phyloP scores from a whole-genome alignment of 2,797 vertebrate species.

The Cossypha dichroa region DNA sequence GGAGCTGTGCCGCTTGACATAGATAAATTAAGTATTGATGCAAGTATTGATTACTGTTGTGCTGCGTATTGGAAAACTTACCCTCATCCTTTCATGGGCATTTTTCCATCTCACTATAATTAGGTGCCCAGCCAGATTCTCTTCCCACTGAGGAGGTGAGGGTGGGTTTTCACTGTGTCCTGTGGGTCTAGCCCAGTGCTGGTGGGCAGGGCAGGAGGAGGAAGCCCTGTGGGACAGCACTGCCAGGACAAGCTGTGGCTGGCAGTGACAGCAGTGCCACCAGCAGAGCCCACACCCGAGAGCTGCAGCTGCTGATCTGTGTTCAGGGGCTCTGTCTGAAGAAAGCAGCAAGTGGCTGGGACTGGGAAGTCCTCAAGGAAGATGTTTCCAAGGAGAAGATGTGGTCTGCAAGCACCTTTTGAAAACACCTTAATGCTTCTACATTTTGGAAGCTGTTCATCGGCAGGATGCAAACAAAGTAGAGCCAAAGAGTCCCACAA shows the following conservation, averaged over 20 bases:
- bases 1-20: background rate
- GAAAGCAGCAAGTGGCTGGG: background rate
- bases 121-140: background rate
- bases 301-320: background rate
- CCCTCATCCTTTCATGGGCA: background rate
- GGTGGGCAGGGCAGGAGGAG: background rate
- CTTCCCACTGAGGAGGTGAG: background rate
- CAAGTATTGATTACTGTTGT: slow-evolving; percentile 59
- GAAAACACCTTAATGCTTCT: background rate
- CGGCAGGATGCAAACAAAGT: background rate
- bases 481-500: background rate
- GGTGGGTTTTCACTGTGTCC: background rate
- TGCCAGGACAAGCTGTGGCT: background rate
- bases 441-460: background rate
- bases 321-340: background rate
- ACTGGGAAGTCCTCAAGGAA: background rate
- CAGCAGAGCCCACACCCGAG: background rate
- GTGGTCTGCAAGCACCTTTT: background rate
- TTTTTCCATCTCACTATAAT: slow-evolving; percentile 49
- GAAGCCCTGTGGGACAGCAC: background rate
- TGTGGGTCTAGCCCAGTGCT: background rate
- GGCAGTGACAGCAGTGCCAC: background rate
- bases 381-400: background rate
- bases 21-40: slow-evolving; percentile 66
- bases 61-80: slow-evolving; percentile 38